Percentiles rank a stretch among this genome's conserved stretches.
Evolutionary conservation across 1,140 invertebrate genomes (phyloP).

Genomic region (Rhyacophila brunnea): DNA sequence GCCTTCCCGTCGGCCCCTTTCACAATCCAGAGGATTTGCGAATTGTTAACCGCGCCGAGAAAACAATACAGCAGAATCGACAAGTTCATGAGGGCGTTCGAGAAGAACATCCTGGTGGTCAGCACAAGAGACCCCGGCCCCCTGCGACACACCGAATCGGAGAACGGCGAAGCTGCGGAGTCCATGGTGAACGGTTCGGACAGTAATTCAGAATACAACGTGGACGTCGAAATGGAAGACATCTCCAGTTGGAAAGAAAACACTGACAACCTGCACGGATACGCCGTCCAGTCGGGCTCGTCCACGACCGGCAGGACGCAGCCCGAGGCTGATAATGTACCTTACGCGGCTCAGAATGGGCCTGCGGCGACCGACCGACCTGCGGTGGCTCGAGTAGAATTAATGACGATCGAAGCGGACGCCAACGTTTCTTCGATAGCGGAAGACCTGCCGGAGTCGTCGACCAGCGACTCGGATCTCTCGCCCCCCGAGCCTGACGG

Average conservation of each 20-base stretch:
- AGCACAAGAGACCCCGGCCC: slow-evolving; percentile 87
- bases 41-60: slow-evolving; percentile 84
- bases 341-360: slow-evolving; percentile 7
- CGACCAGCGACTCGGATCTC: slow-evolving; percentile 10
- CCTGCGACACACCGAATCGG: slow-evolving; percentile 56
- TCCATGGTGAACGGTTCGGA: slow-evolving; percentile 59
- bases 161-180: slow-evolving; percentile 66
- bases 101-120: slow-evolving; percentile 93
- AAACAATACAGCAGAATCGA: slow-evolving; percentile 94
- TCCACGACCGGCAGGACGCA: slow-evolving; percentile 1
- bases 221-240: slow-evolving; percentile 69
- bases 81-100: slow-evolving; percentile 93
- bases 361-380: not conserved
- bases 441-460: slow-evolving; percentile 7
- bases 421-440: not conserved
- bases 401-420: slow-evolving; percentile 14
- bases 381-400: slow-evolving; percentile 8
- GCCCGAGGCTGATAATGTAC: not conserved
- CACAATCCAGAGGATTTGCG: slow-evolving; percentile 93
- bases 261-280: slow-evolving; percentile 24
- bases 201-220: slow-evolving; percentile 62
- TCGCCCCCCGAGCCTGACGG: slow-evolving; percentile 5
- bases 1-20: slow-evolving; percentile 88
- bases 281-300: slow-evolving; percentile 10
- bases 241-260: slow-evolving; percentile 56